Conservation (phyloP, 2,797 vertebrate genomes). For the Enteromius trimaculatus region DNA sequence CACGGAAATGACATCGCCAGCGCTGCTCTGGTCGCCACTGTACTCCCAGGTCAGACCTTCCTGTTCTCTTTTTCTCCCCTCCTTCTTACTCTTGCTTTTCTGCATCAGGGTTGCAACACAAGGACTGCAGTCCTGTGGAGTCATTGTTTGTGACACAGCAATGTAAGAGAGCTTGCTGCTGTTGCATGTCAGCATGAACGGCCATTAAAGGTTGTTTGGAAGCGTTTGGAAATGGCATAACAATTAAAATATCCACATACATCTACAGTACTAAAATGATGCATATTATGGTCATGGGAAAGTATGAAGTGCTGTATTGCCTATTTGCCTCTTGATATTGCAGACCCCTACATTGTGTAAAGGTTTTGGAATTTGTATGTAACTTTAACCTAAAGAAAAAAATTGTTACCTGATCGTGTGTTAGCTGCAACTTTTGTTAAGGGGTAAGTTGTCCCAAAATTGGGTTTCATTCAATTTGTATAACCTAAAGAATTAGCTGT, state of each 20-base stretch:
- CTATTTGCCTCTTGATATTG: not conserved
- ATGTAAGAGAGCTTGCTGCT: not conserved
- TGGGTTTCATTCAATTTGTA: no score
- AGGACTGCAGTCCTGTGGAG: not conserved
- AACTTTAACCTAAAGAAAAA: no score
- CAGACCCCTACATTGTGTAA: not conserved
- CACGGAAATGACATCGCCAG: slow-evolving; percentile 73
- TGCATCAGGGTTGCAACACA: not conserved
- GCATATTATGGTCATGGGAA: not conserved
- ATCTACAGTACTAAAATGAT: not conserved
- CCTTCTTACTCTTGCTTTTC: not conserved
- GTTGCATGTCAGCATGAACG: not conserved
- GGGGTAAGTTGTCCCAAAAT: no score
- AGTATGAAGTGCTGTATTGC: not conserved
- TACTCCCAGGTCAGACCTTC: slow-evolving; percentile 46
- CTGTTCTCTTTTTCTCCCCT: not conserved
- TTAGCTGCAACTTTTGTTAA: no score
- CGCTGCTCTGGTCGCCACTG: slow-evolving; percentile 46
- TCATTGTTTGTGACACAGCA: not conserved
- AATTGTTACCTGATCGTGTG: no score
- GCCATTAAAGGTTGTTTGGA: not conserved
- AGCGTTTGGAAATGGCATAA: not conserved
- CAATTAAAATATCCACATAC: not conserved
- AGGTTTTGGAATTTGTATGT: no score
- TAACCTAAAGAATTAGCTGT: no score